A percentile compares a stretch with the other conserved stretches of the same genome.
Conservation (phyloP, 2,797 vertebrate genomes). For the Coreius guichenoti region DNA sequence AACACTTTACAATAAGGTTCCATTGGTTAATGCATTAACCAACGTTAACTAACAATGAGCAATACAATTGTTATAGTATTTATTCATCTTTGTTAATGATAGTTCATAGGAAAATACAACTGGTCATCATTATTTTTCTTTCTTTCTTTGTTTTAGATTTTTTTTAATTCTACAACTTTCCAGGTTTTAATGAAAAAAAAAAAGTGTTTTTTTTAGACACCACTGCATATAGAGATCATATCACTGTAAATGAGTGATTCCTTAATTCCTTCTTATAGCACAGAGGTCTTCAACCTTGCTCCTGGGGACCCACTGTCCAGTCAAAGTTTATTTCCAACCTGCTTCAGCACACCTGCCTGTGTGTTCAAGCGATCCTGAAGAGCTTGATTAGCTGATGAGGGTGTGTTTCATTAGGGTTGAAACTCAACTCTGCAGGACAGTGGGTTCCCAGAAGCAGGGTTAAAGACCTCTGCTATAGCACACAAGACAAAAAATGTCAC, state of each 20-base stretch:
- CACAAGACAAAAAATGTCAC: conserved; percentile 38
- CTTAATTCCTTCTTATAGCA: conserved; percentile 32
- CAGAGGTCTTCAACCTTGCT: not conserved
- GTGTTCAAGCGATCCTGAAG: not conserved
- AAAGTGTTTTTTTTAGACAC: conserved; percentile 1
- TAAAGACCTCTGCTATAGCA: conserved; percentile 7
- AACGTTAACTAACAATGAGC: not conserved
- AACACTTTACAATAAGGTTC: too few relatives aligned
- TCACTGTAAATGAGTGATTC: conserved; percentile 38
- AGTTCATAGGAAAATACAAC: not conserved
- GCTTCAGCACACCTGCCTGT: not conserved
- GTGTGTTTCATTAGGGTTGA: not conserved
- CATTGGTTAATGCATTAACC: too few relatives aligned
- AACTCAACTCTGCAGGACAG: not conserved
- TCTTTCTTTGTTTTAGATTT: not conserved
- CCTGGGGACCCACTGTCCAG: not conserved
- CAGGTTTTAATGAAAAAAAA: not conserved
- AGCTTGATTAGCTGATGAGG: not conserved
- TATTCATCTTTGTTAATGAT: not conserved
- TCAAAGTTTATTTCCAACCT: not conserved
- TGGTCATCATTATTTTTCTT: not conserved
- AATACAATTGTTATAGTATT: not conserved
- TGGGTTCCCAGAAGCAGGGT: not conserved
- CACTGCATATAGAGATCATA: conserved; percentile 16
- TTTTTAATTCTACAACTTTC: not conserved